A percentile compares a stretch with the other conserved stretches of the same genome.
Conservation (phyloP, 1,140 invertebrate genomes). For the Aphelinus atriplicis region DNA sequence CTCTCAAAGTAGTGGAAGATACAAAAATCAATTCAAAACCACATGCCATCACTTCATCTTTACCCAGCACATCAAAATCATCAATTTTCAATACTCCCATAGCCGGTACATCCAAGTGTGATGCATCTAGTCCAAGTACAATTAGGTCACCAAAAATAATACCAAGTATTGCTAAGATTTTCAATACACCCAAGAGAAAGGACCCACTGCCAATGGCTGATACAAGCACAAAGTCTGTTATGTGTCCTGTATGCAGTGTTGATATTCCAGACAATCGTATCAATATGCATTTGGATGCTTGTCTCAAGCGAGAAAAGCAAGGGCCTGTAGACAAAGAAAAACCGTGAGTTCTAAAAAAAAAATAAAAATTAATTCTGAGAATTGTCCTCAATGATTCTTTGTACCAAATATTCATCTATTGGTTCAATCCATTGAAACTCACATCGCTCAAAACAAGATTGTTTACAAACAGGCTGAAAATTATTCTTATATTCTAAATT, state of each 20-base stretch:
- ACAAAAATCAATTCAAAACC: not conserved
- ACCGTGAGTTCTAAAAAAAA: constrained; percentile 10
- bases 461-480: not conserved
- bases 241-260: constrained; percentile 69
- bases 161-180: constrained; percentile 47
- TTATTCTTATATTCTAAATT: not conserved
- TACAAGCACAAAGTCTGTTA: constrained; percentile 49
- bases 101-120: not conserved
- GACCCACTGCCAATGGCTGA: constrained; percentile 20
- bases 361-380: not conserved
- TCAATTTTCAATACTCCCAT: not conserved
- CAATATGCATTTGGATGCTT: constrained; percentile 69
- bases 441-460: not conserved
- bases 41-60: not conserved
- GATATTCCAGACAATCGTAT: constrained; percentile 62
- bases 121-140: constrained; percentile 54
- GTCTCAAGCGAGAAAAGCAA: constrained; percentile 57
- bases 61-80: constrained; percentile 11
- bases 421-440: not conserved
- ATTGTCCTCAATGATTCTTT: not conserved
- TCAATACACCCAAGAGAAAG: constrained; percentile 53
- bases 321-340: constrained; percentile 40
- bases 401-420: constrained; percentile 9
- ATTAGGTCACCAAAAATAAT: constrained; percentile 43
- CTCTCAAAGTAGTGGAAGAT: constrained; percentile 4